Evolutionary conservation across 1,140 invertebrate species (phyloP).

Genomic region (Melanaphis sacchari): DNA sequence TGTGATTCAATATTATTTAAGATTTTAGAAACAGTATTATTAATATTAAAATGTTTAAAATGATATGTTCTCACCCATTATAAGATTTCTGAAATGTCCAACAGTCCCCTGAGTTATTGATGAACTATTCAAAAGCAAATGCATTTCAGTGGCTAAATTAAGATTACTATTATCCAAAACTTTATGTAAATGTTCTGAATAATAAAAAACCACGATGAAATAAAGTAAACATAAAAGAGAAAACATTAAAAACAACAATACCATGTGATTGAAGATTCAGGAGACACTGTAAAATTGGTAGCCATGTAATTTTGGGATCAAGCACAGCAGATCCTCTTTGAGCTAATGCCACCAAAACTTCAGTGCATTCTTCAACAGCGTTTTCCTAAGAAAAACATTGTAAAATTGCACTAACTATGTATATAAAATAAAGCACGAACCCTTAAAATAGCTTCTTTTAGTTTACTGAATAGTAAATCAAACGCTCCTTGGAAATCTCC

Average conservation of each 20-base stretch:
- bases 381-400: constrained; percentile 45
- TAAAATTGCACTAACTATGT: background rate
- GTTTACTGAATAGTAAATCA: constrained; percentile 60
- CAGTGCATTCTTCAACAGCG: constrained; percentile 60
- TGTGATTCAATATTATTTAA: background rate
- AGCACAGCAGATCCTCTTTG: constrained; percentile 61
- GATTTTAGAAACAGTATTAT: background rate
- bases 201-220: background rate
- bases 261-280: constrained; percentile 61
- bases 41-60: background rate
- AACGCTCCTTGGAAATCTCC: constrained; percentile 62
- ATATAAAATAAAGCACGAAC: constrained; percentile 46
- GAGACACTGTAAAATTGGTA: constrained; percentile 61
- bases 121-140: constrained; percentile 61
- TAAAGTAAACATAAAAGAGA: background rate
- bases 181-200: constrained; percentile 59
- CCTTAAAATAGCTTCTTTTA: constrained; percentile 60
- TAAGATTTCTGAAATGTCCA: constrained; percentile 61
- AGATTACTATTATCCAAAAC: constrained; percentile 61
- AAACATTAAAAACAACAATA: constrained; percentile 36
- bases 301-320: constrained; percentile 61
- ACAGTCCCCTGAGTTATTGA: constrained; percentile 60
- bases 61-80: constrained; percentile 60
- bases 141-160: constrained; percentile 62
- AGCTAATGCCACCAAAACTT: constrained; percentile 61